Base-by-base conservation (phyloP, 2,888 invertebrate species). In the Parapristionchus giblindavisi region DNA sequence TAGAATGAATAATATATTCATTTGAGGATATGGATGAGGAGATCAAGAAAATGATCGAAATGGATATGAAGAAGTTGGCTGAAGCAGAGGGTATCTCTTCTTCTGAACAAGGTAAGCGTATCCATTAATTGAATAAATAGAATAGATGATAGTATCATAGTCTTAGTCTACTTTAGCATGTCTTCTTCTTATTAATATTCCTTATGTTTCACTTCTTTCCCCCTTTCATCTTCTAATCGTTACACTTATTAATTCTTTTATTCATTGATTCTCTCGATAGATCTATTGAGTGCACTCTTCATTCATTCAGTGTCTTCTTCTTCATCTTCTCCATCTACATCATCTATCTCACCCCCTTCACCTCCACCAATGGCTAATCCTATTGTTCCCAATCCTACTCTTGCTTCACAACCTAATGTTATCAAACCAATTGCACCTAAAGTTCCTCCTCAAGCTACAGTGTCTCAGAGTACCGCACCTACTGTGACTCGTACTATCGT, bases 21-120 rank as follows among this genome's bases (percentile, higher is more conserved):
- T n/a, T 70, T 24, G 34, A 63, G 43, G 78, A 79, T 6, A 75
- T 77, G 56, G 75, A 78, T 8, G 77, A 75, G 0, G 77, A 75
- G 54, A 70, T 78, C 5, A 75, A 76, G 58, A 27, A 56, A 24
- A 51, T 77, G 68, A 76, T 77, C 27, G 61, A 43, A 29, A 77
- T 71, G 48, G 79, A 79, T 38, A 71, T 74, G 58, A 72, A 74
- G 34, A 71, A 48, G 24, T 17, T 76, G 32, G 34, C 68, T 17
- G 68, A 29, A 24, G 68, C 32, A 24, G n/a, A 11, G 11, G 21
- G 14, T 48, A 48, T 21, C 21, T 48, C 48, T 48, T 48, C 48
- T 48, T 48, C 48, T 48, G 21, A n/a, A n/a, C n/a, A n/a, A n/a
- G n/a, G n/a, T n/a, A n/a, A n/a, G n/a, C n/a, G n/a, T n/a, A n/a